phyloP scores from a whole-genome alignment of 2,113 vertebrate species.

The Xiphias gladius region DNA sequence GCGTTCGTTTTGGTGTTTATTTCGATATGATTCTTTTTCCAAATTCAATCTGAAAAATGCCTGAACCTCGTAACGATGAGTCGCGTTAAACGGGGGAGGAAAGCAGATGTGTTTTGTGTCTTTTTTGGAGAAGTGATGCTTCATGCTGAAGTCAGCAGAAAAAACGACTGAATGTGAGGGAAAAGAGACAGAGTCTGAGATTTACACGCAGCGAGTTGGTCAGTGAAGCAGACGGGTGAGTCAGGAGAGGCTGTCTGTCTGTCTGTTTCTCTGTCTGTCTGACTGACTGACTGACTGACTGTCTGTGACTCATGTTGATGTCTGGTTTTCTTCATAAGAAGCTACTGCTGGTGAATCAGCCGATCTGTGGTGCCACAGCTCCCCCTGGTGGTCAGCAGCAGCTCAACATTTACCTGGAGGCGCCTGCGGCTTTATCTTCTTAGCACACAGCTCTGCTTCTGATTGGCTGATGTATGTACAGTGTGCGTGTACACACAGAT shows the following conservation, averaged over 20 bases:
- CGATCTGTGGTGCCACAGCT: conserved; percentile 17
- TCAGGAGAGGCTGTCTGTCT: conserved; percentile 21
- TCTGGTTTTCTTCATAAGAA: conserved; percentile 14
- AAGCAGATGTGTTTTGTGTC: neutral
- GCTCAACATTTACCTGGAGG: neutral
- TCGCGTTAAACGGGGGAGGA: neutral
- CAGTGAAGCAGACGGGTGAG: conserved; percentile 59
- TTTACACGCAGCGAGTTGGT: conserved; percentile 59
- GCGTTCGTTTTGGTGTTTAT: too few relatives aligned
- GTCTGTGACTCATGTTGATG: conserved; percentile 43
- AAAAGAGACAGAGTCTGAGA: conserved; percentile 29
- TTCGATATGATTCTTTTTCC: too few relatives aligned
- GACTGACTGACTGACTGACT: conserved; percentile 26
- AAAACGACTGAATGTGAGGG: neutral
- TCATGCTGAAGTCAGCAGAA: conserved; percentile 16
- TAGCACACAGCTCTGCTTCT: too few relatives aligned
- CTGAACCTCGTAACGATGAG: neutral
- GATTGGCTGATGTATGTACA: too few relatives aligned
- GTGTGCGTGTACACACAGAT: too few relatives aligned
- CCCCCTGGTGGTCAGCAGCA: conserved; percentile 38
- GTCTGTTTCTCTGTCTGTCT: conserved; percentile 9
- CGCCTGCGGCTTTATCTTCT: too few relatives aligned
- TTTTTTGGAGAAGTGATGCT: conserved; percentile 9
- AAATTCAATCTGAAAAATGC: neutral
- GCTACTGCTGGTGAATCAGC: neutral